Percentiles rank a stretch among this genome's conserved stretches.
phyloP scores from a whole-genome alignment of 2,888 invertebrate genomes.

The Microplitis manilae region DNA sequence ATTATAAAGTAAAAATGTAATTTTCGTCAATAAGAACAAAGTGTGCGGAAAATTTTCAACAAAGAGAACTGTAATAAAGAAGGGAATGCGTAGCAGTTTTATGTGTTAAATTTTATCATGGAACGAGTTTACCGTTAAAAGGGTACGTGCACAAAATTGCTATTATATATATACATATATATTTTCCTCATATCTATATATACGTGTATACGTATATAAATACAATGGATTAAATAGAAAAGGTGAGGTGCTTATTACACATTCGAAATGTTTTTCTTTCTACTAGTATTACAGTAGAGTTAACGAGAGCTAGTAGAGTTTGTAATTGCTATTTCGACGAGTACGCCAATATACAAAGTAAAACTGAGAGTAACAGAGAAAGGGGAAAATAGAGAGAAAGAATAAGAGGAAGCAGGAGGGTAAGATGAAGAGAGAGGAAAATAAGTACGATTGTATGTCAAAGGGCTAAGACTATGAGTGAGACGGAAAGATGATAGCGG shows the following conservation, averaged over 20 bases:
- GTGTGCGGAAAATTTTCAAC: constrained; percentile 16
- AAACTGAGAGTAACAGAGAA: constrained; percentile 15
- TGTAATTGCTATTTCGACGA: constrained; percentile 45
- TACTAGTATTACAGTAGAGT: constrained; percentile 33
- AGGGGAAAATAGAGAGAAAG: constrained; percentile 7
- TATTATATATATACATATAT: constrained; percentile 30
- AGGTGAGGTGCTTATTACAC: constrained; percentile 38
- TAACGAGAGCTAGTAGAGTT: constrained; percentile 43
- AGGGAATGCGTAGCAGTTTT: constrained; percentile 15
- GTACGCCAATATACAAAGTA: constrained; percentile 41
- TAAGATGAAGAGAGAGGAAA: neutral
- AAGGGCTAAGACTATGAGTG: neutral
- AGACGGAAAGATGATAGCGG: neutral
- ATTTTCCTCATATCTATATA: neutral
- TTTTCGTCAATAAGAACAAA: constrained; percentile 24
- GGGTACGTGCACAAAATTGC: constrained; percentile 38
- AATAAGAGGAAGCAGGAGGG: neutral
- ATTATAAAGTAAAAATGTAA: neutral
- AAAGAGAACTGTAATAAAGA: constrained; percentile 30
- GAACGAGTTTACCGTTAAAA: constrained; percentile 22
- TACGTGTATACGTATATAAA: neutral
- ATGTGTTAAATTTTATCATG: constrained; percentile 31
- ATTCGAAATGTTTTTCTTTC: constrained; percentile 44
- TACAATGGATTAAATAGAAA: constrained; percentile 23
- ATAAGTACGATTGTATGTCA: neutral